Conservation (phyloP, 2,888 invertebrate species). For the Pycnomerus fuliginosus region DNA sequence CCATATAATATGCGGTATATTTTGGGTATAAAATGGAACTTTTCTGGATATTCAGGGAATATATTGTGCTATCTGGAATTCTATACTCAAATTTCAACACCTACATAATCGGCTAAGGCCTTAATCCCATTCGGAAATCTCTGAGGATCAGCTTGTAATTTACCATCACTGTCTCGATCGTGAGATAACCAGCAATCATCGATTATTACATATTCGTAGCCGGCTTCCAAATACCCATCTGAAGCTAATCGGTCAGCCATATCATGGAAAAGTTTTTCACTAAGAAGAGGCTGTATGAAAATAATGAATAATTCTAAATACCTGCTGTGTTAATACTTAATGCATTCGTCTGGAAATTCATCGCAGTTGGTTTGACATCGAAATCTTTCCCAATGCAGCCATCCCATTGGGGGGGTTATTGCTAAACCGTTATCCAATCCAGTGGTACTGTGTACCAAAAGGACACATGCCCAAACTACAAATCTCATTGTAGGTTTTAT, state of each 20-base stretch:
- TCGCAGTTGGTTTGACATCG: slow-evolving; percentile 64
- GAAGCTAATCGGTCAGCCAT: slow-evolving; percentile 57
- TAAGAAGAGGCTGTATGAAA: slow-evolving; percentile 27
- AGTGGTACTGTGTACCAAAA: too few relatives aligned
- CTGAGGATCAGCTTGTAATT: slow-evolving; percentile 56
- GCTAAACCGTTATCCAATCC: slow-evolving; percentile 63
- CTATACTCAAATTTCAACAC: background rate
- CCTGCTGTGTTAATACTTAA: too few relatives aligned
- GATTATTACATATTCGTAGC: slow-evolving; percentile 59
- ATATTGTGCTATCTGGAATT: background rate
- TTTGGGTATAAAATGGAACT: background rate
- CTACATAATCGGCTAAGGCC: slow-evolving; percentile 58
- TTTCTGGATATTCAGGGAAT: background rate
- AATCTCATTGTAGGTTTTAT: too few relatives aligned
- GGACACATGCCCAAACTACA: too few relatives aligned
- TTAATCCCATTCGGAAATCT: slow-evolving; percentile 63
- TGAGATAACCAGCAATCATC: slow-evolving; percentile 62
- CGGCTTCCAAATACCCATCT: slow-evolving; percentile 60
- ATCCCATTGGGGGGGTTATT: slow-evolving; percentile 69
- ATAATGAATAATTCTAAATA: background rate
- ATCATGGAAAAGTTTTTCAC: slow-evolving; percentile 56
- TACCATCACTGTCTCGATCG: slow-evolving; percentile 51
- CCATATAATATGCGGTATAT: slow-evolving; percentile 10
- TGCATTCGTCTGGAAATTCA: slow-evolving; percentile 63
- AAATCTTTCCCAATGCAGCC: slow-evolving; percentile 69